Base-by-base conservation (phyloP, 2,888 invertebrate species). In the Sphaeridia pumilis region DNA sequence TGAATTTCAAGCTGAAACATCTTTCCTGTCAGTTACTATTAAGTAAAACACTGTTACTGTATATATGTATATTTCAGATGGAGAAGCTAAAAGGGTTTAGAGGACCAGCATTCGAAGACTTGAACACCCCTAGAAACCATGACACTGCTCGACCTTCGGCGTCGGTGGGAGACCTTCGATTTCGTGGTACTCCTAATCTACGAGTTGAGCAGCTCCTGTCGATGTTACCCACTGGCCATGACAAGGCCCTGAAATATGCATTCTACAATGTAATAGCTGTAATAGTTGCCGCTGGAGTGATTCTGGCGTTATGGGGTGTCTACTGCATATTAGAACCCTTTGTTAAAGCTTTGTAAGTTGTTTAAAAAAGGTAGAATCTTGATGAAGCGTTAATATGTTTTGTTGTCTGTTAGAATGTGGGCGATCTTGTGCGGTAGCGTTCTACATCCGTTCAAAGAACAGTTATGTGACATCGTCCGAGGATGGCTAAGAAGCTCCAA, bases 361-460 rank as follows among this genome's bases (percentile, higher is more conserved):
- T 25, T 10, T 31, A 10, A n/a, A n/a, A n/a, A n/a, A n/a, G n/a
- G n/a, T 7, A 31, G 31, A 31, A 31, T 31, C 31, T 7, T n/a
- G n/a, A n/a, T n/a, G n/a, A n/a, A n/a, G n/a, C n/a, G n/a, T n/a
- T n/a, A n/a, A n/a, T n/a, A n/a, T n/a, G n/a, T n/a, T n/a, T n/a
- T n/a, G n/a, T n/a, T n/a, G n/a, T n/a, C n/a, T n/a, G n/a, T n/a
- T 22, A 50, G 49, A 27, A 50, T 95, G 64, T 98, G 97, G 97
- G 94, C 97, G 0, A 75, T 93, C 52, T 74, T 98, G 28, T 88
- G 93, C 66, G 98, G 98, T n/a, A 92, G 94, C 1, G 85, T 94
- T 35, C 75, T 97, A n/a, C 90, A 93, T 71, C 97, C 97, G 0
- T 84, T 93, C 67, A 97, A 97, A 71, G 78, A 83, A 57, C 81